phyloP scores from a whole-genome alignment of 1,140 invertebrate species.

The Drosophila baimaii region DNA sequence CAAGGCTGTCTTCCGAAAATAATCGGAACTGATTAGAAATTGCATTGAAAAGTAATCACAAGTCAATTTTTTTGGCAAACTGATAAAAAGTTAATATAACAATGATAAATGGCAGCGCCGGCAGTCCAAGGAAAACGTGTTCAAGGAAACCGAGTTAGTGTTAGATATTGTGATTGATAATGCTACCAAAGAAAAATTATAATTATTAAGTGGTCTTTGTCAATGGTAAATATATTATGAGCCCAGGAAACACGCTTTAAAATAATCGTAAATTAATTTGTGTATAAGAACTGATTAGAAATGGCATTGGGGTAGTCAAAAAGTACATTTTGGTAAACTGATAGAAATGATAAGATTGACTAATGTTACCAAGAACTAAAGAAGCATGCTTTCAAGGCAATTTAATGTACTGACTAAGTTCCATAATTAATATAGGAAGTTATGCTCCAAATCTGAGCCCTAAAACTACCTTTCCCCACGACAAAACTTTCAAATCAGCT shows the following conservation, averaged over 20 bases:
- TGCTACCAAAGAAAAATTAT: not conserved
- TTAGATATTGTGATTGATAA: constrained; percentile 13
- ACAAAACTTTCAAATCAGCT: constrained; percentile 70
- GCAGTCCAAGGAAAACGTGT: constrained; percentile 12
- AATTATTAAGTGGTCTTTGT: constrained; percentile 2
- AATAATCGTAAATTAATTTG: constrained; percentile 27
- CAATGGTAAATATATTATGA: not conserved
- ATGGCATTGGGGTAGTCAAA: constrained; percentile 36
- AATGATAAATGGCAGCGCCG: constrained; percentile 9
- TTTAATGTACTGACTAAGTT: not conserved
- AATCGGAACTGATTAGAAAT: constrained; percentile 35
- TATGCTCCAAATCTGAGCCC: too few relatives aligned
- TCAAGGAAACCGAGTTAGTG: constrained; percentile 1
- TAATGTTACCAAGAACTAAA: not conserved
- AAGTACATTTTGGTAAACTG: constrained; percentile 16
- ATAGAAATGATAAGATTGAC: constrained; percentile 9
- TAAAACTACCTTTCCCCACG: not conserved
- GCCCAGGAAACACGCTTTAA: not conserved
- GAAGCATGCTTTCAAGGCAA: not conserved
- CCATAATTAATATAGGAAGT: not conserved
- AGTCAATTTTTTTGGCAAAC: constrained; percentile 17
- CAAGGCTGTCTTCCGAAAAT: constrained; percentile 36
- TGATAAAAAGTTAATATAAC: constrained; percentile 4
- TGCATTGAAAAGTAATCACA: constrained; percentile 30
- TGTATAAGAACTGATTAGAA: constrained; percentile 22